Evolutionary conservation across 2,888 invertebrate species (phyloP).

Genomic region (Mimumesa dahlbomi): DNA sequence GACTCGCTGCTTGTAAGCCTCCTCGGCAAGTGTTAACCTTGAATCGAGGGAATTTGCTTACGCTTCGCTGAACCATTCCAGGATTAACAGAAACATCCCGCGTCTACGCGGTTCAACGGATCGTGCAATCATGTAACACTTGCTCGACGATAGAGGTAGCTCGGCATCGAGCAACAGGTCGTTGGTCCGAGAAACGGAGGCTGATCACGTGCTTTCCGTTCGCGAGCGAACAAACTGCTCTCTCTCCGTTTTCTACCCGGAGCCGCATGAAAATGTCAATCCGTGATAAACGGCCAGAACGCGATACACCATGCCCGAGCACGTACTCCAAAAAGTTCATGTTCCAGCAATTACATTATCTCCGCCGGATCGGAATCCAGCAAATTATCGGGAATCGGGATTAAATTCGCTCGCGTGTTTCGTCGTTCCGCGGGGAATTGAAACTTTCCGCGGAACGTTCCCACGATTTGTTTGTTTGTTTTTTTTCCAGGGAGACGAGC

Average conservation of each 20-base stretch:
- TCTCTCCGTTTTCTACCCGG: not conserved
- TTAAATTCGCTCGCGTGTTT: not conserved
- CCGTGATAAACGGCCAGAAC: too few relatives aligned
- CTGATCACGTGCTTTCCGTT: conserved; percentile 38
- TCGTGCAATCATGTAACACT: conserved; percentile 52
- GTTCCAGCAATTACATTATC: not conserved
- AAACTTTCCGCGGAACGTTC: not conserved
- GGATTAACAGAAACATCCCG: conserved; percentile 7
- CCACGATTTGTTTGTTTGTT: conserved; percentile 14
- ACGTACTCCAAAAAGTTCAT: too few relatives aligned
- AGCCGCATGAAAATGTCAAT: conserved; percentile 10
- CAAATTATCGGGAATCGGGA: too few relatives aligned
- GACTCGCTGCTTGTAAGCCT: too few relatives aligned
- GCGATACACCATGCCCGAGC: too few relatives aligned
- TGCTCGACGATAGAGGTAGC: conserved; percentile 53
- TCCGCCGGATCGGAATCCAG: too few relatives aligned
- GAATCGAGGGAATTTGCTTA: too few relatives aligned
- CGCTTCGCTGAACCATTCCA: too few relatives aligned
- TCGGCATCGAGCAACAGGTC: conserved; percentile 72
- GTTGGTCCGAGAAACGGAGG: conserved; percentile 64
- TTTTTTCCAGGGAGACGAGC: too few relatives aligned
- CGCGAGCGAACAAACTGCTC: conserved; percentile 33
- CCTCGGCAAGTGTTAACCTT: too few relatives aligned
- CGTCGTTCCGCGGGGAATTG: not conserved
- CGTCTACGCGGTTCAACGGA: conserved; percentile 39